These are phyloP conservation scores for Chiroxiphia lanceolata DNA, from an alignment of 2,797 vertebrate genomes.

Conservation along the genomic window DNA sequence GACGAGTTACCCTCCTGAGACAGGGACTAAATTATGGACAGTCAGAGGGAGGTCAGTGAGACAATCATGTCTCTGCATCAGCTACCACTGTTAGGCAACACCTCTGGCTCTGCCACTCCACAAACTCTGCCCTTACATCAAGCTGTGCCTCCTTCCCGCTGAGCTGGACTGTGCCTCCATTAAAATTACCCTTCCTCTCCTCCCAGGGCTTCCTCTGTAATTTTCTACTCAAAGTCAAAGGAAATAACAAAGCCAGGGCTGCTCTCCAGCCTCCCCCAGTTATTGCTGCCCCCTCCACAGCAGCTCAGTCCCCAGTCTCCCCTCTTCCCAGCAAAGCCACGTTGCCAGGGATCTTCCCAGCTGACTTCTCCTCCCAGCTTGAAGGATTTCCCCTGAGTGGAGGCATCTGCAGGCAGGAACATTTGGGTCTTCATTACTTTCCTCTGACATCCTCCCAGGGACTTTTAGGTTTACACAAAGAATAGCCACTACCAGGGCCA, in stretches of 20 bases:
- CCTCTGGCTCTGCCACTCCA: background rate
- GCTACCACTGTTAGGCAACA: background rate
- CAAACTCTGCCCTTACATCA: background rate
- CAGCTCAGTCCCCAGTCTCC: background rate
- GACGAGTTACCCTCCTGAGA: background rate
- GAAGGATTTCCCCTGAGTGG: background rate
- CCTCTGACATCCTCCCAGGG: background rate
- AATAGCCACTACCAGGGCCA: background rate
- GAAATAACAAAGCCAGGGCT: background rate
- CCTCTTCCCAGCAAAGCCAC: background rate
- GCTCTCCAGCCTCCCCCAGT: background rate
- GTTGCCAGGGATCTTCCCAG: background rate
- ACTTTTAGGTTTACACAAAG: background rate
- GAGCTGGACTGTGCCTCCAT: background rate
- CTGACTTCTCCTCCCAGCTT: background rate
- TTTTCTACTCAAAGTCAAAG: constrained; percentile 2
- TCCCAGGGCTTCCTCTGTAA: background rate
- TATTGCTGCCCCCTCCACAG: rapidly evolving
- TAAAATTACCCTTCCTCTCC: background rate
- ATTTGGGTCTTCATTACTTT: background rate
- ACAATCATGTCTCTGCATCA: background rate
- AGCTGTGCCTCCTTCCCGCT: background rate
- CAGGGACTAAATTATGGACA: background rate
- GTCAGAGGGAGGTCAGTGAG: background rate
- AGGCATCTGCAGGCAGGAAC: background rate